Base-by-base conservation (phyloP, 2,888 invertebrate genomes). In the Aradus depressus region DNA sequence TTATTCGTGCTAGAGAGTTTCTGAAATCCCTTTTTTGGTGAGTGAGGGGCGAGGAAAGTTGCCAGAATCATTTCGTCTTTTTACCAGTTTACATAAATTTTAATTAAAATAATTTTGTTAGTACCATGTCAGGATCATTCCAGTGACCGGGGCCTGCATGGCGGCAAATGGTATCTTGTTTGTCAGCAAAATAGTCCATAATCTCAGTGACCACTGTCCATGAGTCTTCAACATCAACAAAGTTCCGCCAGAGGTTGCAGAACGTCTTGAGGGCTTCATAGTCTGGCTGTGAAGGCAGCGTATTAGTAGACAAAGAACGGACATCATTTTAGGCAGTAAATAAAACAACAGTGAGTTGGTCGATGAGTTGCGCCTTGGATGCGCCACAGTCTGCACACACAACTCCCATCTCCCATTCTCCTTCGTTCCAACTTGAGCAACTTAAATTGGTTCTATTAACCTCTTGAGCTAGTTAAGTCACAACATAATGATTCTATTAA, bases 61-160 rank as follows among this genome's bases (percentile, higher is more conserved):
- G n/a, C n/a, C n/a, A n/a, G n/a, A n/a, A n/a, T n/a, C n/a, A n/a
- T n/a, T n/a, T n/a, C n/a, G n/a, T n/a, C n/a, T n/a, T n/a, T n/a
- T n/a, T n/a, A n/a, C n/a, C n/a, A n/a, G n/a, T n/a, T n/a, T n/a
- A n/a, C n/a, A 14, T 16, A n/a, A 16, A 10, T 2, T 16, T 12
- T 8, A 37, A 44, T 18, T 34, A n/a, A 34, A 14, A 4, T 21
- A 34, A 14, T 16, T 25, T 37, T 1, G 23, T 18, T 28, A 12
- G 59, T 65, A 81, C 80, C 81, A 81, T 81, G 63, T 81, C 82
- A 3, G 81, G 81, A 62, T 82, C 82, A 60, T 81, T 81, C 81
- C 81, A 82, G 60, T 77, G 77, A 2, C 81, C 81, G 1, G 81
- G 80, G 0, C 81, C 81, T 1, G 79, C 75, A 64, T 75, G 70